Base-by-base conservation (phyloP, 2,113 vertebrate species). In the Tachysurus fulvidraco region DNA sequence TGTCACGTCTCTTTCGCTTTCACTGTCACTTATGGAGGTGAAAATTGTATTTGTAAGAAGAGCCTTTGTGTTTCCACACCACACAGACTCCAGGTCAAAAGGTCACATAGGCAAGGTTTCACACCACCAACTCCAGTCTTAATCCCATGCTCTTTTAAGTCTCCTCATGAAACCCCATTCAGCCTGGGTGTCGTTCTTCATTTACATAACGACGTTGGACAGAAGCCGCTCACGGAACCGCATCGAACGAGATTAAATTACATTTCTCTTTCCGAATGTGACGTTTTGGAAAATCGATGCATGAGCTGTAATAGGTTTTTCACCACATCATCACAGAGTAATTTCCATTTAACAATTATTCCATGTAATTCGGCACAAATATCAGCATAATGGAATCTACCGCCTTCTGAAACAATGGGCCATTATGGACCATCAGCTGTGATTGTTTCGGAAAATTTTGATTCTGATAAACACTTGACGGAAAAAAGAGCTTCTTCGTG, bases 371-470 rank as follows among this genome's bases (percentile, higher is more conserved):
- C 76, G 55, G 62, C 21, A 19, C 54, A 28, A 57, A 46, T 78
- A 83, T 82, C 85, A 62, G 14, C 52, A 17, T 71, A 86, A 86
- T 57, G 23, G 46, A 81, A 54, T 36, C 52, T 36, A 17, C 2
- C 8, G 36, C 36, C 54, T 76, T 21, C 76, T 81, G 69, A 87
- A 85, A 87, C 85, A 84, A 85, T 69, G 65, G 21, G 28, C 10
- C 52, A 87, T 87, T 77, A 85, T 6, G 55, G 41, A 57, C 82
- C 64, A 89, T 89, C 74, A 85, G 67, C 17, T 19, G 52, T 74
- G 78, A 84, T 87, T 89, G 88, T 86, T 76, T 84, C 46, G 41
- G 44, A 81, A 81, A 87, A 83, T 62, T 23, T 25, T 50, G 2
- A 36, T 59, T 80, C 76, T 50, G 17, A 52, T 28, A 74, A 54